Base-by-base conservation (phyloP, 2,888 invertebrate species). In the Drosophila bunnanda region DNA sequence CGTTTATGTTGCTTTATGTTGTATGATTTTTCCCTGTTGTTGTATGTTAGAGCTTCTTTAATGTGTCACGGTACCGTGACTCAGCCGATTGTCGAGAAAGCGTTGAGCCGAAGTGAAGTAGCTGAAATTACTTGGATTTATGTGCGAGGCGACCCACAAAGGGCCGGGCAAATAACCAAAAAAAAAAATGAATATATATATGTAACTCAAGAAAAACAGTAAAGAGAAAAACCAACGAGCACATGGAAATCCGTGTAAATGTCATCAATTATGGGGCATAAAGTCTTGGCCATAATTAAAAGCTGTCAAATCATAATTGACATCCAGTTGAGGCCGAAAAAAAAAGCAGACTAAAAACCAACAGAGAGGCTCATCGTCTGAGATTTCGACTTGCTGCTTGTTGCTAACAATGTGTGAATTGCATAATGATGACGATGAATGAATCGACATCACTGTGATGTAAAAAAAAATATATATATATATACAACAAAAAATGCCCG, bases 241-340 rank as follows among this genome's bases (percentile, higher is more conserved):
- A 28, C 48, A 43, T 44, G 61, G 48, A 38, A 39, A 55, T 41
- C 52, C 65, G 58, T 66, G 66, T 64, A 78, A 77, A 73, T 87
- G 66, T 77, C 88, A 84, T 87, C 85, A 84, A 82, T 82, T 81
- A 88, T 77, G 52, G 46, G 69, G 61, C 62, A 65, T 67, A 71
- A 65, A 62, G 52, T 72, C 32, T 43, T n/a, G 52, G 43, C 34
- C 53, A 76, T 86, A 88, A 83, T 83, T 83, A 80, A 83, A 83
- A 76, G 80, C 89, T 65, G 87, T 83, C 89, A 83, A 87, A 76
- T 78, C 68, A 86, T 86, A 88, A 88, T 86, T 78, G 87, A 72
- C 66, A 39, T 52, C 58, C 69, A 48, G 55, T 41, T 68, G 46
- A 59, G 61, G 38, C 43, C 44, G 53, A 50, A 36, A 32, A 36